Base-by-base conservation (phyloP, 2,888 invertebrate species). In the Disparrhopalites patrizii region DNA sequence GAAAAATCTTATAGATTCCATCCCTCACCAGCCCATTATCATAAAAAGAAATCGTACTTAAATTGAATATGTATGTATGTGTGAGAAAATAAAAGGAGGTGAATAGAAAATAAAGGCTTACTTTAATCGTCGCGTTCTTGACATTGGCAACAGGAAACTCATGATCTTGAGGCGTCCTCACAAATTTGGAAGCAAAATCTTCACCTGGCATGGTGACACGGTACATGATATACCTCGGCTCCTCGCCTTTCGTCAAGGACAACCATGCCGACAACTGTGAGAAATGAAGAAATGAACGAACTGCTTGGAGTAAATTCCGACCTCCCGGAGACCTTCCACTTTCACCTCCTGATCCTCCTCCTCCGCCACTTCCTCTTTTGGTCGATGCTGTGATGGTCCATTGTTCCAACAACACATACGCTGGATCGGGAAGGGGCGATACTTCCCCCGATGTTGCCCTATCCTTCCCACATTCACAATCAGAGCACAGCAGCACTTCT, bases 211-310 rank as follows among this genome's bases (percentile, higher is more conserved):
- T 85, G 71, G 85, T 85, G 62, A 87, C 81, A 81, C 86, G 85
- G 82, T 87, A 89, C 72, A 85, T 83, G 71, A 88, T 82, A 61
- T 79, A 77, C 30, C 78, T 75, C 3, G 82, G 82, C 25, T 77
- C 75, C 36, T 75, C 76, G 52, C 82, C 82, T 63, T 65, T 65
- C 55, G 79, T 78, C 57, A 80, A 78, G 67, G 80, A 81, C 76
- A 89, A 85, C 96, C 96, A 97, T 63, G 96, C 93, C 58, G 93
- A 91, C 73, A 97, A 86, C 83, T 97, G 96, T 4, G 96, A 97
- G 82, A 97, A 97, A 82, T 95, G 93, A 68, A 97, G 85, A 80
- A 94, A 93, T 5, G 96, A 96, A 70, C 94, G 86, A 55, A 97
- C 89, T 57, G 96, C 96, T 81, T 92, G 93, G 77, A 94, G 85